Evolutionary conservation across 2,888 invertebrate genomes (phyloP), one percentile per base, ranked within the genome.

Genomic region (Andrena haemorrhoa): DNA sequence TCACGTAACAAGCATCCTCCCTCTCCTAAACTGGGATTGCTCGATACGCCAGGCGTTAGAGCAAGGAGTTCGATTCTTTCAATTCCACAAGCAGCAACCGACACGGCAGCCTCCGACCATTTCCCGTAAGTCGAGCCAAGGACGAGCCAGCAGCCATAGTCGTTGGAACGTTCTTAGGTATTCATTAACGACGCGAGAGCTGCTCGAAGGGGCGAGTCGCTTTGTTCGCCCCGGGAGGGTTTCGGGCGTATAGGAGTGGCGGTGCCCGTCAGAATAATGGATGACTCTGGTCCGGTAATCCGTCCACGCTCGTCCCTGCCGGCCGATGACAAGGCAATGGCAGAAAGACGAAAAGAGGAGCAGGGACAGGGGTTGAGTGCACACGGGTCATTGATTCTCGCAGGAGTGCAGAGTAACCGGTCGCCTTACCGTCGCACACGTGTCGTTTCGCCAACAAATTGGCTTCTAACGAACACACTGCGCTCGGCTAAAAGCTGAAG

Each of bases 211-310:
- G 72, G 47, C 51, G 20, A 56, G n/a, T 61, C 69, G 58, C 51
- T 72, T 82, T 72, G 83, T 77, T 73, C 68, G 26, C 20, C 53
- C 49, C n/a, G 31, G 20, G 69, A 53, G 66, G 68, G 79, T 81
- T 79, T 74, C 10, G 65, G 79, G 74, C 78, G 51, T 72, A 64
- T 49, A 72, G 63, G 65, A 71, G 75, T 16, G 63, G 56, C 51
- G n/a, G 29, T 56, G 64, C 49, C 75, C 64, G 75, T 58, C 47
- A 16, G 84, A 65, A 86, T 84, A 84, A 84, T 82, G 84, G 82
- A 86, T 82, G 76, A 78, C 75, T 74, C 68, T 31, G 65, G 63
- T 66, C 61, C 61, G 75, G 78, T 82, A 86, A 84, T 78, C 75
- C 74, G 78, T 78, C 53, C 56, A 53, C 29, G 75, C 29, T 74